Conservation (phyloP, 2,797 vertebrate species). For the Siniperca obscura region DNA sequence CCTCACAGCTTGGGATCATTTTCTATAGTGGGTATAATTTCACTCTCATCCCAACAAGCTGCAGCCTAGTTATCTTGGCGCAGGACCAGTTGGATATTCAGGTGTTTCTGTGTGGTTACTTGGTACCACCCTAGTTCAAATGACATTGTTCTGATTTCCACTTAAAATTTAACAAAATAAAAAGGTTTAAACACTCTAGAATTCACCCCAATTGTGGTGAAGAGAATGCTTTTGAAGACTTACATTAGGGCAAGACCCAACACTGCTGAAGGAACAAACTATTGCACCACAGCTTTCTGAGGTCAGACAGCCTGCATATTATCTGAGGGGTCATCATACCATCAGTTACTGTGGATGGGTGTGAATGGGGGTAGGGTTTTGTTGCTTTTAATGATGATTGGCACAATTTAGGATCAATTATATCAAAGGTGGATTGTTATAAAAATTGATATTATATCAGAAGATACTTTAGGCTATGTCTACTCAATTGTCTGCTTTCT, state of each 20-base stretch:
- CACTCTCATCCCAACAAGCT: background rate
- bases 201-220: background rate
- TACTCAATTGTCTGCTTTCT: background rate
- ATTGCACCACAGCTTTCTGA: background rate
- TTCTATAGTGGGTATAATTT: background rate
- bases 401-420: background rate
- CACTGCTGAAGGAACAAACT: background rate
- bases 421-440: slow-evolving; percentile 1
- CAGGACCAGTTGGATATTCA: background rate
- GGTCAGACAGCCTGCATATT: background rate
- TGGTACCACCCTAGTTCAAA: background rate
- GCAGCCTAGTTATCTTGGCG: background rate
- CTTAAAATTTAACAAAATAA: background rate
- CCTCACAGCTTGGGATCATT: background rate
- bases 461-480: background rate
- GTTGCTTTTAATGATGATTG: background rate
- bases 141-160: background rate
- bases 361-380: background rate
- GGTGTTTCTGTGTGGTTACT: background rate
- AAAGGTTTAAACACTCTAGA: background rate
- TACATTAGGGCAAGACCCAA: background rate
- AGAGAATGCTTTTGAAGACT: background rate
- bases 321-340: background rate
- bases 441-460: background rate
- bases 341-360: background rate